Conservation (phyloP, 2,797 vertebrate genomes). For the Gadopsis marmoratus region DNA sequence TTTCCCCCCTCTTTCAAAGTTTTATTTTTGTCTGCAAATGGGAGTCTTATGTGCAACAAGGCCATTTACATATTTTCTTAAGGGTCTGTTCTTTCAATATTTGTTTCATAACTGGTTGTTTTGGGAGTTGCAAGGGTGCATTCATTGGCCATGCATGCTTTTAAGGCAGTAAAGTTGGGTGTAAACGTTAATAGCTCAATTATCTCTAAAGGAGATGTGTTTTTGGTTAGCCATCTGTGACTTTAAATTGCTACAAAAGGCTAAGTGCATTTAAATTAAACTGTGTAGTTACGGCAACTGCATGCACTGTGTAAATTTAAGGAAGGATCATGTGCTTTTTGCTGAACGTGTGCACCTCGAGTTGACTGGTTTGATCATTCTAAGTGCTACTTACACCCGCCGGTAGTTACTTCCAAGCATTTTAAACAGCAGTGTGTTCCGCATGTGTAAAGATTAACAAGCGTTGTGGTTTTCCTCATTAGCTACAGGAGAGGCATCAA, state of each 20-base stretch:
- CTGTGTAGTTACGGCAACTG: conserved; percentile 57
- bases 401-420: neutral
- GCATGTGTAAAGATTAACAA: conserved; percentile 23
- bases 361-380: conserved; percentile 14
- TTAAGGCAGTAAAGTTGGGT: conserved; percentile 26
- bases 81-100: neutral
- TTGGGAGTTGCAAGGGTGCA: neutral
- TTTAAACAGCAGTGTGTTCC: conserved; percentile 7
- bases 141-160: conserved; percentile 15
- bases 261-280: conserved; percentile 37
- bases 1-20: neutral
- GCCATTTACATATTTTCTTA: conserved; percentile 14
- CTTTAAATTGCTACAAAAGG: conserved; percentile 37
- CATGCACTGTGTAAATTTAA: conserved; percentile 47
- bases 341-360: conserved; percentile 24
- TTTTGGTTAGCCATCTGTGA: conserved; percentile 46
- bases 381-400: conserved; percentile 16
- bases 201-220: conserved; percentile 22
- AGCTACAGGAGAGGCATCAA: neutral
- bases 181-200: conserved; percentile 33
- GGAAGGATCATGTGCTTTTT: conserved; percentile 33
- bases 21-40: conserved; percentile 23
- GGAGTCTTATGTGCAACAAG: conserved; percentile 3
- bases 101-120: conserved; percentile 4
- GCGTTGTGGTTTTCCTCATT: neutral